Percentiles rank a stretch among this genome's conserved stretches.
Evolutionary conservation across 92 coral and sea anemone species (phyloP).

Genomic region (Heteractis magnifica): DNA sequence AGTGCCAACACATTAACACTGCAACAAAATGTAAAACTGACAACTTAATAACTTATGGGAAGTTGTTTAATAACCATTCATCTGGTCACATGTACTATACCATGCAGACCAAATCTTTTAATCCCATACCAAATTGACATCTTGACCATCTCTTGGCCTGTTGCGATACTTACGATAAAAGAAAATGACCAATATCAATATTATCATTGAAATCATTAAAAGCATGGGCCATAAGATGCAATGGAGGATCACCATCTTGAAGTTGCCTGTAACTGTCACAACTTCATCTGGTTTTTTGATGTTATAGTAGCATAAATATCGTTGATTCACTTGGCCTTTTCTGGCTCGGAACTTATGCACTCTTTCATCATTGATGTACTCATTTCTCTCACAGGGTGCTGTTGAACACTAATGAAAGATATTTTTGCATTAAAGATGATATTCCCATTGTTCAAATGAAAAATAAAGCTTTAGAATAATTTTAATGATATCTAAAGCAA

Average conservation of each 20-base stretch:
- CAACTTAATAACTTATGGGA: too few relatives aligned
- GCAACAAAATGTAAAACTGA: too few relatives aligned
- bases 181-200: constrained; percentile 30
- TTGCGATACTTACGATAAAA: constrained; percentile 11
- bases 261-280: constrained; percentile 10
- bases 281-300: constrained; percentile 41
- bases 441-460: neutral
- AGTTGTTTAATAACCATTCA: too few relatives aligned
- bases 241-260: constrained; percentile 41
- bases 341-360: constrained; percentile 1
- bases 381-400: constrained; percentile 42
- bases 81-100: too few relatives aligned
- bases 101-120: neutral
- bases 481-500: neutral
- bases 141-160: constrained; percentile 36
- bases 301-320: constrained; percentile 51
- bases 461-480: neutral
- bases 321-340: constrained; percentile 18
- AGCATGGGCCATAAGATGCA: constrained; percentile 63
- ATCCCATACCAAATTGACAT: constrained; percentile 34
- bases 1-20: too few relatives aligned
- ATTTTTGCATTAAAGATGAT: neutral
- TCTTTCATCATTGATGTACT: neutral
- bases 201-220: constrained; percentile 18
- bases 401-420: constrained; percentile 37